Evolutionary conservation across 2,113 vertebrate genomes (phyloP), one percentile per base, ranked within the genome.

Genomic region (Misgurnus mizolepis): DNA sequence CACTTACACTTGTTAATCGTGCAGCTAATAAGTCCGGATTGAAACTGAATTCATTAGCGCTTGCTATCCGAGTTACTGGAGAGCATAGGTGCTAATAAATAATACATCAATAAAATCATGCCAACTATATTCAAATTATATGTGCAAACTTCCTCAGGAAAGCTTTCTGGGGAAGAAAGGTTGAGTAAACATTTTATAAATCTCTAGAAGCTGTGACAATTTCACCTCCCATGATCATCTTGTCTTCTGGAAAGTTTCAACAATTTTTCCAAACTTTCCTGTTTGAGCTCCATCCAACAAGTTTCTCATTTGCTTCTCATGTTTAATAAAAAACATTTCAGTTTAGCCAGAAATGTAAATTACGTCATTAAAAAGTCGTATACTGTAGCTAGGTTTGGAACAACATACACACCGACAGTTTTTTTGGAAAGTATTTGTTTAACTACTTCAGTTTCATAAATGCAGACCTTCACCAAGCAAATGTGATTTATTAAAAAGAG

Each of bases 401-500:
- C 6, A 14, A 14, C n/a, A 22, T 22, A 22, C 22, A 22, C 22
- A 17, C 5, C n/a, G 55, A 58, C 55, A 58, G n/a, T 18, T 18
- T n/a, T 58, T 58, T 6, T 17, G 17, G 7, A 15, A 56, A 6
- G 4, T 56, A 58, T 58, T 18, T 17, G 17, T 56, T 56, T 4
- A 58, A 18, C 17, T 8, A n/a, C n/a, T 7, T 58, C 17, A 7
- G 55, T 58, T 58, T 8, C 55, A 6, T 61, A 22, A 34, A 22
- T 64, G 18, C 9, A 9, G 27, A 76, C 72, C 53, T 69, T 56
- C 49, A 74, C 15, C 43, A 71, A 76, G 73, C 69, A 60, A 70
- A 84, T 76, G 53, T 45, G 41, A 71, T 80, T 78, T 65, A 76
- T 82, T 82, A 78, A 78, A 84, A 78, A 80, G 77, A 73, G 61